A percentile compares a stretch with the other conserved stretches of the same genome.
phyloP scores from a whole-genome alignment of 2,888 invertebrate species.

The Bellardia bayeri region DNA sequence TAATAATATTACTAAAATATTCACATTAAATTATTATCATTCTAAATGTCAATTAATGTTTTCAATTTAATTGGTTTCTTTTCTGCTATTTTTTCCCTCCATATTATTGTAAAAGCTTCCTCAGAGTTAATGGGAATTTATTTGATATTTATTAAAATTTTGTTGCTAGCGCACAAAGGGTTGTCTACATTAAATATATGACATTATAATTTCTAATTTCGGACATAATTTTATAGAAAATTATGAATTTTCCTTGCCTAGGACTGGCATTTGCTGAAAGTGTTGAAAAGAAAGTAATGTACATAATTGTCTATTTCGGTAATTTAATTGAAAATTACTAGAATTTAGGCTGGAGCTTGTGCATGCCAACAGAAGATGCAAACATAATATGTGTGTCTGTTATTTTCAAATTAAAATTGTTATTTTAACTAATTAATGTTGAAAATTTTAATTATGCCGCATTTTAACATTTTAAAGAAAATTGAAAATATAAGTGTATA shows the following conservation, averaged over 20 bases:
- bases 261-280: conserved; percentile 40
- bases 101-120: conserved; percentile 45
- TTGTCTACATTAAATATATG: conserved; percentile 40
- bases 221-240: conserved; percentile 72
- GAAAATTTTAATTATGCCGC: conserved; percentile 64
- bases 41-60: conserved; percentile 72
- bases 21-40: conserved; percentile 65
- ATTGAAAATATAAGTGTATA: conserved; percentile 38
- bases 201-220: conserved; percentile 68
- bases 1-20: conserved; percentile 48
- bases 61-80: conserved; percentile 49
- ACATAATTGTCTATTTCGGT: conserved; percentile 39
- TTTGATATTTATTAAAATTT: not conserved
- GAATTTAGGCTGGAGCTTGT: conserved; percentile 20
- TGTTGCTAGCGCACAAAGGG: conserved; percentile 13
- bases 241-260: conserved; percentile 77
- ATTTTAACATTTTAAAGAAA: conserved; percentile 49
- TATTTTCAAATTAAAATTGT: conserved; percentile 68
- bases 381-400: conserved; percentile 48
- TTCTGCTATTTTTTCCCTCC: not conserved
- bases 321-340: conserved; percentile 70
- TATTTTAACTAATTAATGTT: conserved; percentile 70
- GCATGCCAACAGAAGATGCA: not conserved
- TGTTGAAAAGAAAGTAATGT: not conserved
- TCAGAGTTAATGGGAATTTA: conserved; percentile 17